Conservation (phyloP, 2,888 invertebrate genomes). For the Pristionchus maxplancki region DNA sequence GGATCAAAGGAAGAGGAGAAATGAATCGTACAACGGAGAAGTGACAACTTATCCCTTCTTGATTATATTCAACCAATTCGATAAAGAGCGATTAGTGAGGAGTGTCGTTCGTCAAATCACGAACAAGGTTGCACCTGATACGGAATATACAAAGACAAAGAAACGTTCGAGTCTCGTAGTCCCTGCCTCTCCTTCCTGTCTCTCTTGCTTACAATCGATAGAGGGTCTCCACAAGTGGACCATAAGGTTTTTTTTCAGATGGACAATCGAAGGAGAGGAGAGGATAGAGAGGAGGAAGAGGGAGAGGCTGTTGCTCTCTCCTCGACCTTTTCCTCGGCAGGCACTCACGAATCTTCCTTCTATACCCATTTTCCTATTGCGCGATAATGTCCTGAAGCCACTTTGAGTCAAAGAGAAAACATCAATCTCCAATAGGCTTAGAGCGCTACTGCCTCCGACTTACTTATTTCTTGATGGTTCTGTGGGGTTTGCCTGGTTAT, state of each 20-base stretch:
- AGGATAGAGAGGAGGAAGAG: not conserved
- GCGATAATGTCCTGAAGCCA: too few species aligned
- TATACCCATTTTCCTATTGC: too few species aligned
- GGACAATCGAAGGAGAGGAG: not conserved
- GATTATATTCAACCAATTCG: too few species aligned
- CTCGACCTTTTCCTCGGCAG: not conserved
- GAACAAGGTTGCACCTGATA: too few species aligned
- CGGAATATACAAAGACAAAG: too few species aligned
- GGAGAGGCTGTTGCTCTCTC: not conserved
- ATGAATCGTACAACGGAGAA: too few species aligned
- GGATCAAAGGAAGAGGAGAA: too few species aligned
- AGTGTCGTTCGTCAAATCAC: too few species aligned
- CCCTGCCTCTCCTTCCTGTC: not conserved
- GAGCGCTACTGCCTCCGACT: not conserved
- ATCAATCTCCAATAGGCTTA: not conserved
- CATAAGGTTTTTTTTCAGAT: not conserved
- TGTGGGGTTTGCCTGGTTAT: too few species aligned
- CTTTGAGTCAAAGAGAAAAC: too few species aligned
- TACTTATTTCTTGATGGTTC: not conserved
- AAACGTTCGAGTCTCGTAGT: not conserved
- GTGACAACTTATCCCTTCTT: too few species aligned
- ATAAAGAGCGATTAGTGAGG: too few species aligned
- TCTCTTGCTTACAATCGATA: not conserved
- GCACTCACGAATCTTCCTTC: not conserved
- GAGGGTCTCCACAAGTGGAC: slow-evolving; percentile 6